Conservation (phyloP, 2,797 vertebrate species). For the Clangula hyemalis region DNA sequence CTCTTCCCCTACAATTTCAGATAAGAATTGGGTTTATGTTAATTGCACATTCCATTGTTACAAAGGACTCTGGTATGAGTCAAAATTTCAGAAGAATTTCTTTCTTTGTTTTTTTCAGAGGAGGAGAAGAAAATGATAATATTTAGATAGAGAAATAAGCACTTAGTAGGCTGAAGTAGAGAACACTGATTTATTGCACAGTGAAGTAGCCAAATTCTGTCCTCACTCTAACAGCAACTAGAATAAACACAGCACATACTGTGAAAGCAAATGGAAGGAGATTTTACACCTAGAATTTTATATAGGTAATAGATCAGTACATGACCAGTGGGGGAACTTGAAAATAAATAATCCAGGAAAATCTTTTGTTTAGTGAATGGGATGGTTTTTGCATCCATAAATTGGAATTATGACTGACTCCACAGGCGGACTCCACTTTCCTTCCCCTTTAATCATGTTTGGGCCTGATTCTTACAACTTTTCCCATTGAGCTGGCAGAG, state of each 20-base stretch:
- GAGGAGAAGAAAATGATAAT: background rate
- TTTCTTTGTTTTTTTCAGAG: background rate
- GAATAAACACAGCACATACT: background rate
- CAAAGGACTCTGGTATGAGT: background rate
- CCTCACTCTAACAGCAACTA: background rate
- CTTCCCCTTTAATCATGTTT: background rate
- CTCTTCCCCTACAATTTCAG: background rate
- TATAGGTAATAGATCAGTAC: background rate
- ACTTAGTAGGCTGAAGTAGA: background rate
- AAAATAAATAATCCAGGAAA: background rate
- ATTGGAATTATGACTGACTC: background rate
- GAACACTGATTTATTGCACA: background rate
- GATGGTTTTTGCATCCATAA: background rate
- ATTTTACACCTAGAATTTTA: background rate
- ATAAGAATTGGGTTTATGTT: conserved; percentile 29
- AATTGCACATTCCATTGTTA: conserved; percentile 44
- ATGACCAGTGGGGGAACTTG: background rate
- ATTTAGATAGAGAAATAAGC: conserved; percentile 2
- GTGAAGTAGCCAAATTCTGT: background rate
- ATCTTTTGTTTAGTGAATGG: background rate
- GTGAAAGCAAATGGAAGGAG: background rate
- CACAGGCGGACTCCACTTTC: background rate
- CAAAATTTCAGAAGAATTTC: background rate
- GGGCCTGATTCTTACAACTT: background rate
- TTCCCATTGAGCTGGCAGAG: background rate